phyloP scores from a whole-genome alignment of 2,888 invertebrate species.

The Arctia plantaginis region DNA sequence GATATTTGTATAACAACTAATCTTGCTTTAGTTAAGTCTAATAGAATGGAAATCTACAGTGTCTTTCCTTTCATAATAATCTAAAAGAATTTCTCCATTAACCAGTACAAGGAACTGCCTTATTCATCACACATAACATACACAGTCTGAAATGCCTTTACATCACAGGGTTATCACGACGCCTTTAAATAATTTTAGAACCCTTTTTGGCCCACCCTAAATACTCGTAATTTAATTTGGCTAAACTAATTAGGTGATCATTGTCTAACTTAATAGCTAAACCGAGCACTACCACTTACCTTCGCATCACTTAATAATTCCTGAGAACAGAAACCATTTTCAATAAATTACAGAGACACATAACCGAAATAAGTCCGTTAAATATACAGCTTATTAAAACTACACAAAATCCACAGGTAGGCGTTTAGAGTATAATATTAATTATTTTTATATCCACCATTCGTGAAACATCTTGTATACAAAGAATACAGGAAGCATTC shows the following conservation, averaged over 20 bases:
- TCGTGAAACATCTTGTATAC: not conserved
- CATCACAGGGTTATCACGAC: not conserved
- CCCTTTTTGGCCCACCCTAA: not conserved
- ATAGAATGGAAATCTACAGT: no score
- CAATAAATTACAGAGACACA: not conserved
- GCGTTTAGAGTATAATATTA: not conserved
- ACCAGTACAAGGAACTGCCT: no score
- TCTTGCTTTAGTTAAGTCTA: no score
- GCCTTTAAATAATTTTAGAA: not conserved
- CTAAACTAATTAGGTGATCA: not conserved
- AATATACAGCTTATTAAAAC: not conserved
- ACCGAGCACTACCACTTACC: not conserved
- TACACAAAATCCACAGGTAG: slow-evolving; percentile 1
- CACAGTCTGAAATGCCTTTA: no score
- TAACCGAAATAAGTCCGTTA: not conserved
- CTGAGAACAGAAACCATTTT: not conserved
- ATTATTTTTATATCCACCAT: not conserved
- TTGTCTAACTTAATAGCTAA: not conserved
- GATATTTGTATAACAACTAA: no score
- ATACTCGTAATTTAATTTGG: not conserved
- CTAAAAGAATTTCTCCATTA: no score
- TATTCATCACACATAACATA: no score
- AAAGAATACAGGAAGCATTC: not conserved
- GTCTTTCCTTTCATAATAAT: no score
- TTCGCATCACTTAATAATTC: not conserved